Conservation (phyloP, 2,888 invertebrate species). For the Aplocera efformata region DNA sequence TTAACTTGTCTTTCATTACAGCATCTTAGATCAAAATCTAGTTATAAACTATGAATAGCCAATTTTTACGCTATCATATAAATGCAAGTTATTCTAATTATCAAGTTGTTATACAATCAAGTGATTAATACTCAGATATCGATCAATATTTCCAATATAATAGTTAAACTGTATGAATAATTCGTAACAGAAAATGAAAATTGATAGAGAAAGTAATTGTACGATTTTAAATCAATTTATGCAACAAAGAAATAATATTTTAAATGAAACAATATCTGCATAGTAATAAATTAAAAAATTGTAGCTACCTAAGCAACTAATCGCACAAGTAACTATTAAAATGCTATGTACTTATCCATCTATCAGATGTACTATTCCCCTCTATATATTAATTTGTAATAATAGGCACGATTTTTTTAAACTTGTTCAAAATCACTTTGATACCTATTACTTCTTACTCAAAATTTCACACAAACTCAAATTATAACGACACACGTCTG, state of each 20-base stretch:
- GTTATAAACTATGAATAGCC: slow-evolving; percentile 21
- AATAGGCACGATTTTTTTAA: slow-evolving; percentile 44
- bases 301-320: too few species aligned
- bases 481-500: slow-evolving; percentile 40
- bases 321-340: slow-evolving; percentile 16
- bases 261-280: slow-evolving; percentile 23
- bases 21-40: slow-evolving; percentile 28
- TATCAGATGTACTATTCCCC: slow-evolving; percentile 16
- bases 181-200: slow-evolving; percentile 27
- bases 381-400: slow-evolving; percentile 21
- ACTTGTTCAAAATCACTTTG: slow-evolving; percentile 40
- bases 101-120: not conserved
- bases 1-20: slow-evolving; percentile 42
- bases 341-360: slow-evolving; percentile 20
- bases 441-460: slow-evolving; percentile 44
- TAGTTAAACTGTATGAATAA: slow-evolving; percentile 56
- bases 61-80: slow-evolving; percentile 3
- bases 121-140: not conserved
- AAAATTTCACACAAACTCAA: slow-evolving; percentile 38
- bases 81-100: slow-evolving; percentile 8
- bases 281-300: slow-evolving; percentile 23
- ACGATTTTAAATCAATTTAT: slow-evolving; percentile 11
- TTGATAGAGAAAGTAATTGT: slow-evolving; percentile 18
- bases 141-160: slow-evolving; percentile 2
- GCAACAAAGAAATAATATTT: slow-evolving; percentile 26